Evolutionary conservation across 2,888 invertebrate genomes (phyloP).

Genomic region (Tipula helvola): DNA sequence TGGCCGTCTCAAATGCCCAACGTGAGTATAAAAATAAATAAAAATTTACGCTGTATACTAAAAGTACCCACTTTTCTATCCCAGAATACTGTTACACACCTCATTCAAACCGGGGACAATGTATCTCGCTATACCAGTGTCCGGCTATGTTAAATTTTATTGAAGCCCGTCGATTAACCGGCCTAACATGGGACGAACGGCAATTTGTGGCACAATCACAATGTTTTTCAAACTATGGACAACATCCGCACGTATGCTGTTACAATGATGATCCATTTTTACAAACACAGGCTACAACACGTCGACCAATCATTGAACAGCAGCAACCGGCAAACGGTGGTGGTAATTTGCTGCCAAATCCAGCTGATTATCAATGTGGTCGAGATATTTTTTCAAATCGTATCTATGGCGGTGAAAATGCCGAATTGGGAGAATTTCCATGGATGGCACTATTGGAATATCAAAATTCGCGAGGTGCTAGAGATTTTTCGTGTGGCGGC

Average conservation of each 20-base stretch:
- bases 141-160: background rate
- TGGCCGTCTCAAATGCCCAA: background rate
- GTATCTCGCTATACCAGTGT: background rate
- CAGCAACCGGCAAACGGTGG: slow-evolving; percentile 16
- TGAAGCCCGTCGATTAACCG: background rate
- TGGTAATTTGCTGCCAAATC: slow-evolving; percentile 24
- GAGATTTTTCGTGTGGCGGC: slow-evolving; percentile 18
- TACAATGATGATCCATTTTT: slow-evolving; percentile 20
- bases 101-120: background rate
- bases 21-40: background rate
- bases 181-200: background rate
- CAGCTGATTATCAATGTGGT: slow-evolving; percentile 25
- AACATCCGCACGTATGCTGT: slow-evolving; percentile 29
- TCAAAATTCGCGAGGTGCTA: slow-evolving; percentile 32
- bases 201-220: slow-evolving; percentile 26
- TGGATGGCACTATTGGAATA: slow-evolving; percentile 60
- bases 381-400: slow-evolving; percentile 32
- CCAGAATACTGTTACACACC: background rate
- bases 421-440: slow-evolving; percentile 51
- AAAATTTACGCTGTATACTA: background rate
- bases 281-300: background rate
- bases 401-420: slow-evolving; percentile 47
- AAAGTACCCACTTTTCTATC: background rate
- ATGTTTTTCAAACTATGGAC: slow-evolving; percentile 18
- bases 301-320: background rate